Evolutionary conservation across 2,797 vertebrate species (phyloP).

Genomic region (Denticeps clupeoides): DNA sequence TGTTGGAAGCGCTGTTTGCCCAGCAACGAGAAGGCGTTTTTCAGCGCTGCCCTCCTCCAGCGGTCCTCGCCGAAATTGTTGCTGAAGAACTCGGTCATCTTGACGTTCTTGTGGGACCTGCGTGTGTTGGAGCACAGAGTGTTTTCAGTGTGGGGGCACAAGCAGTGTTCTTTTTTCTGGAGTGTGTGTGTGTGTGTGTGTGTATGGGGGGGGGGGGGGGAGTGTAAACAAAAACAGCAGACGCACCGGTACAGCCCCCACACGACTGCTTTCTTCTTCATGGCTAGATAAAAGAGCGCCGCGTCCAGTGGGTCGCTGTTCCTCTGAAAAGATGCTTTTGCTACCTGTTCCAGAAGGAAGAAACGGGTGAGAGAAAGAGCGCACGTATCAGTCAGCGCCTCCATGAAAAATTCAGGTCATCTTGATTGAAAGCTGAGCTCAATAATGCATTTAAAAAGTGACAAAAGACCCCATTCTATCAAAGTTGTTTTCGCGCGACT

Average conservation of each 20-base stretch:
- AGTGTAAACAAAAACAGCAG: neutral
- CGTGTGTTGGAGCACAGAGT: constrained; percentile 3
- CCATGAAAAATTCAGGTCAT: too few relatives aligned
- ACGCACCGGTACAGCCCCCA: constrained; percentile 93
- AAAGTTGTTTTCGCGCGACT: too few relatives aligned
- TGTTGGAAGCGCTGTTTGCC: constrained; percentile 98
- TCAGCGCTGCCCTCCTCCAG: constrained; percentile 93
- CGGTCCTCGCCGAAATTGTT: constrained; percentile 93
- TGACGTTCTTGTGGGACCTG: constrained; percentile 85
- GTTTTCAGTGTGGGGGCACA: neutral
- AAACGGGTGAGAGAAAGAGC: neutral
- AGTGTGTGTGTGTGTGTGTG: constrained; percentile 2
- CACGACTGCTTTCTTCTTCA: constrained; percentile 96
- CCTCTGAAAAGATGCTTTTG: constrained; percentile 86
- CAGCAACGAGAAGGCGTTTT: constrained; percentile 93
- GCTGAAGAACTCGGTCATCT: constrained; percentile 95
- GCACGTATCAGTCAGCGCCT: too few relatives aligned
- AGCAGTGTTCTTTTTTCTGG: constrained; percentile 5
- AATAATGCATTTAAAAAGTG: too few relatives aligned
- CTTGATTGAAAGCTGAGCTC: too few relatives aligned
- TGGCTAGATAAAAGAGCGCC: constrained; percentile 89
- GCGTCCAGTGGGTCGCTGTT: constrained; percentile 92
- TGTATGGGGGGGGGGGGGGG: neutral
- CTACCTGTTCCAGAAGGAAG: constrained; percentile 64
- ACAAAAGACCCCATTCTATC: too few relatives aligned